Evolutionary conservation across 2,888 invertebrate genomes (phyloP), one percentile per base, ranked within the genome.

Genomic region (Agapetus fuscipes): DNA sequence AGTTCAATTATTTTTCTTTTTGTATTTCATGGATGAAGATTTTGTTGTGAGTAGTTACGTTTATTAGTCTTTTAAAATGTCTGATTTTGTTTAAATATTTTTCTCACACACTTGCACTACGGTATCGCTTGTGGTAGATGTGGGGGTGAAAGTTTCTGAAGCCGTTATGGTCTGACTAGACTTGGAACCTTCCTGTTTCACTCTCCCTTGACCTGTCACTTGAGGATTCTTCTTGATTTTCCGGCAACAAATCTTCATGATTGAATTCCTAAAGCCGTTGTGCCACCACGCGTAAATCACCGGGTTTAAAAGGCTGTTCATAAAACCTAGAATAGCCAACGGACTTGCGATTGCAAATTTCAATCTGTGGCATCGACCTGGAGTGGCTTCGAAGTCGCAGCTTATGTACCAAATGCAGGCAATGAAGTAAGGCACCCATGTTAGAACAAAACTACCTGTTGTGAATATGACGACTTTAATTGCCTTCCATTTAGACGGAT

Each of bases 281-380:
- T 80, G 78, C 79, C 79, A 80, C 78, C 78, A 80, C 0, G 78
- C 78, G 51, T 79, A 80, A 48, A 80, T 78, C 15, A 80, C 54
- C 1, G 80, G 80, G 53, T 79, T 78, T 1, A 79, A 51, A 30
- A 78, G 53, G 49, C 77, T 77, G 50, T 78, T 79, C 1, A 66
- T 50, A 48, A 78, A 73, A 1, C 78, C 78, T 30, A 79, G 54
- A 16, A 74, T 68, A 1, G 74, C 71, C 28, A 78, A 53, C 1
- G 78, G 78, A 31, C 75, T 74, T 1, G 71, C 71, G 1, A 78
- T 61, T 25, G 75, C 57, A 13, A 65, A 56, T 11, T 65, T 60
- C 17, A 75, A 53, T 5, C 61, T 54, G 30, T 69, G 57, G 54
- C 78, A 77, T 40, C 58, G 60, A 3, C 57, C 56, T 45, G 68